A percentile compares a stretch with the other conserved stretches of the same genome.
Evolutionary conservation across 1,140 invertebrate species (phyloP).

Genomic region (Nixonia krombeini): DNA sequence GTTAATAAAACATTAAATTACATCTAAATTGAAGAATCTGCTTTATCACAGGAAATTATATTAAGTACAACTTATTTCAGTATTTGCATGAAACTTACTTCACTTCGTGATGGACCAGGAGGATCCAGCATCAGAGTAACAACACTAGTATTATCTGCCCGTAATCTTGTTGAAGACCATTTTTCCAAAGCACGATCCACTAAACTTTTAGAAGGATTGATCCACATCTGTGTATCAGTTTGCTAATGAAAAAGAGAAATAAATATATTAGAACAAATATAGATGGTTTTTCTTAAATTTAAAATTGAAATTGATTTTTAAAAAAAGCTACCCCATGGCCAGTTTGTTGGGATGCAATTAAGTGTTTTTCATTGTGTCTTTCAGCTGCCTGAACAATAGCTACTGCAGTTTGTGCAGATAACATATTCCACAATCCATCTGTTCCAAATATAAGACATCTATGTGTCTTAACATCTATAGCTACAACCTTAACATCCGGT

Average conservation of each 20-base stretch:
- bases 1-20: background rate
- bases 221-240: conserved; percentile 74
- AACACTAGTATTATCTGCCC: conserved; percentile 96
- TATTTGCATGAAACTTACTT: conserved; percentile 65
- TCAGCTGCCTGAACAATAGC: conserved; percentile 86
- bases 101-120: conserved; percentile 82
- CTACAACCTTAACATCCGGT: conserved; percentile 91
- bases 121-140: conserved; percentile 94
- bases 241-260: conserved; percentile 41
- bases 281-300: conserved; percentile 14
- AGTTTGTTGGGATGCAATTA: conserved; percentile 71
- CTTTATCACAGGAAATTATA: background rate
- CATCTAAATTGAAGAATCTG: background rate
- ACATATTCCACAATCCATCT: conserved; percentile 97
- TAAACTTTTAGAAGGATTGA: conserved; percentile 91
- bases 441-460: conserved; percentile 95
- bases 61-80: background rate
- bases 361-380: conserved; percentile 81
- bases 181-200: conserved; percentile 89
- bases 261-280: background rate
- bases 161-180: conserved; percentile 84
- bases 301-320: conserved; percentile 9
- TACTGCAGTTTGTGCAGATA: conserved; percentile 87
- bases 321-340: conserved; percentile 55
- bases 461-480: conserved; percentile 83